Evolutionary conservation across 1,140 invertebrate species (phyloP), one percentile per base, ranked within the genome.

Genomic region (Bombus cullumanus): DNA sequence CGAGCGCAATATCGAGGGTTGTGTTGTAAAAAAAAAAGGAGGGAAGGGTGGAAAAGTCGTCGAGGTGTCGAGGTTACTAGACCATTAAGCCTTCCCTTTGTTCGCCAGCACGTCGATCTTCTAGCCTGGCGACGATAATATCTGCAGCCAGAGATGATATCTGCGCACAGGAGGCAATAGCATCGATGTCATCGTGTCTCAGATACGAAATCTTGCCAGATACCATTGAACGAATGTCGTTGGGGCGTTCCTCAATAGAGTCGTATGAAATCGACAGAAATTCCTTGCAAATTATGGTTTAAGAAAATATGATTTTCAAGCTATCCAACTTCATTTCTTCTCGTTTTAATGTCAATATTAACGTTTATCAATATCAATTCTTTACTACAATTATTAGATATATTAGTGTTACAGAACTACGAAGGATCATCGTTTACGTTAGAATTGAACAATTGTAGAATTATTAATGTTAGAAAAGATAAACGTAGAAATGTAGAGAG

Each of bases 131-230:
- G 57, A 31, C 75, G 75, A 84, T 71, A 71, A 71, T 78, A 84
- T 78, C 82, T 71, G 34, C n/a, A n/a, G 75, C 75, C 53, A 10
- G 82, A 78, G 82, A 83, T 78, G 53, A 84, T 74, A 84, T 84
- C 75, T 68, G 22, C 47, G 47, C 62, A 3, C 68, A 37, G 31
- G 0, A 37, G 37, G 66, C 22, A 71, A 71, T 31, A 15, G 9
- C 37, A 22, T 34, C n/a, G 37, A 73, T 81, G 53, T 81, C 79
- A 37, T 57, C 53, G 68, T n/a, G 53, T 39, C 22, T 59, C 6
- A 3, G 68, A 81, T 72, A 81, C 66, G 66, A 71, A 28, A 80
- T 80, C 66, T 69, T 53, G 41, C 74, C 41, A 43, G 37, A 71
- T 53, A 72, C 2, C 18, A 22, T 59, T 47, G 47, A 75, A 22